A percentile compares a stretch with the other conserved stretches of the same genome.
These are phyloP conservation scores for Chrysemys picta DNA, from an alignment of 2,113 vertebrate species.

Conservation along the genomic window DNA sequence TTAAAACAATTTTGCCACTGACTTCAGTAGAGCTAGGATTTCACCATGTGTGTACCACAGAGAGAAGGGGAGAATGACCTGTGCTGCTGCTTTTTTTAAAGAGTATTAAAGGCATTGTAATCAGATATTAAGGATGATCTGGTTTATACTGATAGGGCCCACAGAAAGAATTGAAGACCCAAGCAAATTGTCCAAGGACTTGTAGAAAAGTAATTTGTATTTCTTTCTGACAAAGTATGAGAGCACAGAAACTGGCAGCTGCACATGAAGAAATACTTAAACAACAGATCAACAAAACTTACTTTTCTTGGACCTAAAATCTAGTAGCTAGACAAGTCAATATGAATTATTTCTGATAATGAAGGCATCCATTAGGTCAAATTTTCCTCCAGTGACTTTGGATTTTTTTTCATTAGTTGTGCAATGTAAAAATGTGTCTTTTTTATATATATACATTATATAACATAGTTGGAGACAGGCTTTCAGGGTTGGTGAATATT, in stretches of 20 bases:
- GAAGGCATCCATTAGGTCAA: neutral
- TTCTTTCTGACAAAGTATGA: constrained; percentile 38
- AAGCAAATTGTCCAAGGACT: neutral
- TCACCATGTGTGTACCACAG: neutral
- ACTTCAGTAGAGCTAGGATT: neutral
- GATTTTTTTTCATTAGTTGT: neutral
- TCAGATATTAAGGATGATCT: neutral
- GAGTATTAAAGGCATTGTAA: neutral
- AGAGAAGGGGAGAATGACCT: neutral
- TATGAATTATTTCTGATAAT: constrained; percentile 24
- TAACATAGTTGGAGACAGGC: neutral
- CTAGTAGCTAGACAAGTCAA: constrained; percentile 4
- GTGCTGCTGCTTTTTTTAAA: neutral
- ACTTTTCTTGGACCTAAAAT: constrained; percentile 46
- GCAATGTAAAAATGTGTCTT: constrained; percentile 1
- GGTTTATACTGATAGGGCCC: neutral
- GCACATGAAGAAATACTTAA: neutral
- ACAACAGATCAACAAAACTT: constrained; percentile 34
- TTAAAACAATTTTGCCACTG: neutral
- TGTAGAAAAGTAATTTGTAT: neutral
- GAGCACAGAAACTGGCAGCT: neutral
- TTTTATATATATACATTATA: neutral
- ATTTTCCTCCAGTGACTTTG: neutral
- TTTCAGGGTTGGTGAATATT: neutral
- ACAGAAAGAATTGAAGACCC: neutral